Conservation (phyloP, 2,113 vertebrate genomes). For the Python bivittatus region DNA sequence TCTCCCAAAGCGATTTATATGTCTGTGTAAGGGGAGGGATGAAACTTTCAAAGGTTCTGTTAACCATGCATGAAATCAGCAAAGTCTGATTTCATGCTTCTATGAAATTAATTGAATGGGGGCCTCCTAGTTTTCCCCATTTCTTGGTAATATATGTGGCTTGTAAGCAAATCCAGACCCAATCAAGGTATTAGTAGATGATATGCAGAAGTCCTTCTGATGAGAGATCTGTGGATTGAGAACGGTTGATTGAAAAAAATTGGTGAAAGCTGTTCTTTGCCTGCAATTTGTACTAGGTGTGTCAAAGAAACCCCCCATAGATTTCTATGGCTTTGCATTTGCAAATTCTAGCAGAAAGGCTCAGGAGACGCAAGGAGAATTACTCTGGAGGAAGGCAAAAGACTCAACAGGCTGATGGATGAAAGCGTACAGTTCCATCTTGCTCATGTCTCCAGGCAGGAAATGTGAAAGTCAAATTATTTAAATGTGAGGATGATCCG, state of each 20-base stretch:
- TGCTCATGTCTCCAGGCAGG: not conserved
- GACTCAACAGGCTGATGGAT: not conserved
- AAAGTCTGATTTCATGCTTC: constrained; percentile 54
- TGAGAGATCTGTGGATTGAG: not conserved
- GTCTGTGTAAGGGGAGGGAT: constrained; percentile 41
- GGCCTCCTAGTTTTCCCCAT: constrained; percentile 16
- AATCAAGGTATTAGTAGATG: not conserved
- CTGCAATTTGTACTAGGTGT: not conserved
- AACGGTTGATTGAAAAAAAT: not conserved
- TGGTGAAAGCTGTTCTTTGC: not conserved
- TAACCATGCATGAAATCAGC: constrained; percentile 37
- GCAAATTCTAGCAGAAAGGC: not conserved
- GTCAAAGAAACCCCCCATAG: not conserved
- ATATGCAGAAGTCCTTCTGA: not conserved
- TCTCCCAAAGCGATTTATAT: constrained; percentile 34
- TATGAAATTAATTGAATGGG: constrained; percentile 52
- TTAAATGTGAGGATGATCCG: not conserved
- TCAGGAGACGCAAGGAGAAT: not conserved
- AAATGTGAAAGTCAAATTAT: not conserved
- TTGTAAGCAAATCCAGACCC: constrained; percentile 11
- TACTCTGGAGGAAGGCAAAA: not conserved
- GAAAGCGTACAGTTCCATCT: not conserved
- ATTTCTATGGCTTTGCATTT: not conserved
- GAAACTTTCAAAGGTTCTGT: constrained; percentile 42
- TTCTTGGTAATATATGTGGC: constrained; percentile 11